These are phyloP conservation scores for Tetheella fluctuosa DNA, from an alignment of 2,888 invertebrate species.

Conservation along the genomic window DNA sequence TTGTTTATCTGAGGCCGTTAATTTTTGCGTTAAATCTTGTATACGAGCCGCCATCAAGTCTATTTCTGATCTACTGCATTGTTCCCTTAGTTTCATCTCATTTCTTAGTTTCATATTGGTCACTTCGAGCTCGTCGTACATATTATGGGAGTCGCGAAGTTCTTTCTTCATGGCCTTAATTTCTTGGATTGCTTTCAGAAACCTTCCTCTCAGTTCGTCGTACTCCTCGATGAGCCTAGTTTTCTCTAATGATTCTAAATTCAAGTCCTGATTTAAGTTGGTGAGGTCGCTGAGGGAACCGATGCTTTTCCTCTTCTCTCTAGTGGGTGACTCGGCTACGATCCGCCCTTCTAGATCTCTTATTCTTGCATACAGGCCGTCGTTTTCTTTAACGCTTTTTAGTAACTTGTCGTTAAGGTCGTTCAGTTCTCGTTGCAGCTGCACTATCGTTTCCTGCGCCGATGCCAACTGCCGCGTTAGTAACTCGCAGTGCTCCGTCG, in stretches of 20 bases:
- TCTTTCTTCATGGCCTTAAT: conserved; percentile 93
- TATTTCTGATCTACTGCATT: conserved; percentile 88
- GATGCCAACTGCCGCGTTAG: conserved; percentile 87
- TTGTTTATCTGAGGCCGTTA: conserved; percentile 92
- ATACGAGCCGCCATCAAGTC: conserved; percentile 92
- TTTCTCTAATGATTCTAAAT: conserved; percentile 89
- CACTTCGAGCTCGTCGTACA: conserved; percentile 91
- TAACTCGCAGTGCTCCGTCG: conserved; percentile 86
- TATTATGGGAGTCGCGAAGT: conserved; percentile 90
- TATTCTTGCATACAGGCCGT: conserved; percentile 87
- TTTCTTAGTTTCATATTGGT: conserved; percentile 90
- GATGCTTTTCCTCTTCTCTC: conserved; percentile 87
- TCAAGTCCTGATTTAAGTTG: conserved; percentile 90
- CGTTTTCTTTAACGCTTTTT: conserved; percentile 91
- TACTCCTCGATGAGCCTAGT: conserved; percentile 92
- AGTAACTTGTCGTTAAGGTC: conserved; percentile 87
- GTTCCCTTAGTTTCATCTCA: conserved; percentile 86
- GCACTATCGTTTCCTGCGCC: conserved; percentile 86
- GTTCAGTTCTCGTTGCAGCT: conserved; percentile 87
- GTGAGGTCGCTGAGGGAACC: conserved; percentile 92
- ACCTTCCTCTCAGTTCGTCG: conserved; percentile 89
- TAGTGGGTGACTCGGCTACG: conserved; percentile 76
- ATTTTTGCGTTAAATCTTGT: conserved; percentile 92
- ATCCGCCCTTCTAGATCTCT: conserved; percentile 88
- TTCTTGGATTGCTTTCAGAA: conserved; percentile 92